phyloP scores from a whole-genome alignment of 2,888 invertebrate species.

The Tachina grossa region DNA sequence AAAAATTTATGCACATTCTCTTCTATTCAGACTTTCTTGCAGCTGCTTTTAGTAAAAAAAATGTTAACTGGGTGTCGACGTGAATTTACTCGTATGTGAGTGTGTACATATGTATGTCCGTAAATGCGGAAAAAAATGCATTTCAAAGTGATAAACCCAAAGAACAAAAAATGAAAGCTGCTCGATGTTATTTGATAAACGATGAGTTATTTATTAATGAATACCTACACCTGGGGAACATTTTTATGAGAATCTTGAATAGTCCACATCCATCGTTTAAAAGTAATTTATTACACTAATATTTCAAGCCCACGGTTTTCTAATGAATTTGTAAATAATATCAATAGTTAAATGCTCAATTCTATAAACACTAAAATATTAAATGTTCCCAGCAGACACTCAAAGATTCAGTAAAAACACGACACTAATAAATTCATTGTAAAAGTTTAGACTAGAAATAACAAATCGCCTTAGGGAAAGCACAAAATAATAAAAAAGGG shows the following conservation, averaged over 20 bases:
- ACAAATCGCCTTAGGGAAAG: constrained; percentile 26
- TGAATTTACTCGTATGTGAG: background rate
- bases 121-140: background rate
- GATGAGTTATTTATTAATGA: constrained; percentile 60
- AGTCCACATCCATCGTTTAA: constrained; percentile 28
- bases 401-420: background rate
- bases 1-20: too few species aligned
- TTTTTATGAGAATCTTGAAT: constrained; percentile 52
- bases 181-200: constrained; percentile 65
- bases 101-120: background rate
- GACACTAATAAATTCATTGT: background rate
- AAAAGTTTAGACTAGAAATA: background rate
- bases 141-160: constrained; percentile 16
- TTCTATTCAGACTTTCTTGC: too few species aligned
- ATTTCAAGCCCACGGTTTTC: constrained; percentile 62
- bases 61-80: too few species aligned
- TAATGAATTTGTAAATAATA: constrained; percentile 64
- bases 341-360: constrained; percentile 52
- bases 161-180: constrained; percentile 20
- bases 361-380: constrained; percentile 50
- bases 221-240: constrained; percentile 63
- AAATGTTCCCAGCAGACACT: constrained; percentile 25
- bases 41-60: too few species aligned
- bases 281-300: constrained; percentile 59
- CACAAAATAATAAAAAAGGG: constrained; percentile 2